Percentiles rank a stretch among this genome's conserved stretches.
These are phyloP conservation scores for Eupeodes corollae DNA, from an alignment of 1,140 invertebrate genomes.

Conservation along the genomic window DNA sequence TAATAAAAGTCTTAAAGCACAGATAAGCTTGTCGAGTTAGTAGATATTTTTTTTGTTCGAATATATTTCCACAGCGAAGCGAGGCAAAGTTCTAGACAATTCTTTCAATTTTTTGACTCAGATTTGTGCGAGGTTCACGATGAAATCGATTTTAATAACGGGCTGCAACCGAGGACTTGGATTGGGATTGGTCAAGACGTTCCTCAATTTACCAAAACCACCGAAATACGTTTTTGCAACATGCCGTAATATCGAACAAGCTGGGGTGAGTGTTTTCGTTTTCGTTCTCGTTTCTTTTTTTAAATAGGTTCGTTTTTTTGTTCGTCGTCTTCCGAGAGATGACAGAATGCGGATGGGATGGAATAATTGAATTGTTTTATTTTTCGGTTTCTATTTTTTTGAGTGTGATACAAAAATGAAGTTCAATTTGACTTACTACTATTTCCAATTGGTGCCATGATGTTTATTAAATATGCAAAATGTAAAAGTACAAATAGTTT, in stretches of 20 bases:
- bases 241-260: constrained; percentile 53
- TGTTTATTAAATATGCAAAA: no score
- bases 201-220: constrained; percentile 40
- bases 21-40: no score
- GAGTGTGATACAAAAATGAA: no score
- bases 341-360: no score
- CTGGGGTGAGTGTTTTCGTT: constrained; percentile 43
- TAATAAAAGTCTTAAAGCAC: no score
- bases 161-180: constrained; percentile 82
- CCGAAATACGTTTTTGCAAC: constrained; percentile 59
- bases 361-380: no score
- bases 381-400: no score
- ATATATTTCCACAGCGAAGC: neutral
- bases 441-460: no score
- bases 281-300: neutral
- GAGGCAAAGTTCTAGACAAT: neutral
- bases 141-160: constrained; percentile 74
- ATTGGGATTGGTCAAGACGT: constrained; percentile 62
- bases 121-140: constrained; percentile 20
- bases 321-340: no score
- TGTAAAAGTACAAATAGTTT: no score
- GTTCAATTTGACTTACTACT: no score
- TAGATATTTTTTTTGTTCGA: neutral
- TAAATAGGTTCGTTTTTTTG: neutral
- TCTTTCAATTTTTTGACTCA: neutral